phyloP scores from a whole-genome alignment of 2,888 invertebrate species.

The Hyposoter dolosus region DNA sequence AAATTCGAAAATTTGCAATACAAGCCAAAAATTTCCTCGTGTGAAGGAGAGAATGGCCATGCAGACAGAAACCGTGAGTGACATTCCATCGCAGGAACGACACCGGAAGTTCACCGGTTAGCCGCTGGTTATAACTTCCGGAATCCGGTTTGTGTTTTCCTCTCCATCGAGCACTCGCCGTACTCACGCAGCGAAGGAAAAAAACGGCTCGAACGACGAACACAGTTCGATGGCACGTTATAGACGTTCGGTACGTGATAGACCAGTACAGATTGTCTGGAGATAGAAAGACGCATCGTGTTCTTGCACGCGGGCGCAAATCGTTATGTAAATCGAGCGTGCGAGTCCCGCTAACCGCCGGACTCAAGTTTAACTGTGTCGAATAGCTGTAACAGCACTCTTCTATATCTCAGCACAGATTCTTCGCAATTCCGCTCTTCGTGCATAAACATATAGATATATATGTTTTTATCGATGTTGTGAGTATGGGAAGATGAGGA shows the following conservation, averaged over 20 bases:
- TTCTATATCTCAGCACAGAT: constrained; percentile 52
- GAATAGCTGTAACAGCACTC: constrained; percentile 81
- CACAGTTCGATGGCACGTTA: constrained; percentile 1
- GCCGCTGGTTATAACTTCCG: neutral
- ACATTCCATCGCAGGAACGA: neutral
- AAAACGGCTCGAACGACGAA: neutral
- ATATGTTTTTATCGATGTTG: neutral
- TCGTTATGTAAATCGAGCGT: constrained; percentile 80
- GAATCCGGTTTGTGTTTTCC: neutral
- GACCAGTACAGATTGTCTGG: constrained; percentile 11
- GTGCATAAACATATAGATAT: neutral
- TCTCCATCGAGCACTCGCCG: neutral
- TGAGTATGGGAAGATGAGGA: constrained; percentile 10
- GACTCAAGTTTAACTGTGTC: constrained; percentile 79
- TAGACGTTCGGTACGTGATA: constrained; percentile 17
- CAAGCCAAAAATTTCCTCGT: neutral
- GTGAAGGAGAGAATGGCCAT: neutral
- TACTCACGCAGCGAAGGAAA: neutral
- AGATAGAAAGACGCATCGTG: neutral
- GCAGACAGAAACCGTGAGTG: neutral
- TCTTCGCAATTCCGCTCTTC: constrained; percentile 37
- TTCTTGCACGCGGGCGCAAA: constrained; percentile 64
- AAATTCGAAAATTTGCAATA: neutral
- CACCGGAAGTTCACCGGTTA: constrained; percentile 7
- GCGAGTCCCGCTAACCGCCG: constrained; percentile 79